Evolutionary conservation across 2,797 vertebrate genomes (phyloP).

Genomic region (Smutsia gigantea): DNA sequence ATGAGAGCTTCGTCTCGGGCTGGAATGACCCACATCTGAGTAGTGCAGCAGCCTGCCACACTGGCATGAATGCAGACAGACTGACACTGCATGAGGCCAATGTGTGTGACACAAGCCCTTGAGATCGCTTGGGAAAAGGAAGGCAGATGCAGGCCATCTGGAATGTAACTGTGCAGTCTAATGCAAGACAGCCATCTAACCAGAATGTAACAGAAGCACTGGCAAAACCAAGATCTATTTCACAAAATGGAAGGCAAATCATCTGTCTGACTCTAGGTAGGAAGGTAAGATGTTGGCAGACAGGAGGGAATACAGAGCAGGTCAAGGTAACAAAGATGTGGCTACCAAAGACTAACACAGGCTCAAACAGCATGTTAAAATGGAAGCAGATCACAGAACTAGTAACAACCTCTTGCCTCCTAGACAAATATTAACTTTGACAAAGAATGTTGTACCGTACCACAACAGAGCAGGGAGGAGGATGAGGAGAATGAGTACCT

Average conservation of each 20-base stretch:
- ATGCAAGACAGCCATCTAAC: not conserved
- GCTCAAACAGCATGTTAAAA: not conserved
- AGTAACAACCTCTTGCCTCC: not conserved
- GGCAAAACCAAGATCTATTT: not conserved
- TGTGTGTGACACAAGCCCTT: not conserved
- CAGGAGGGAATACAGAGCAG: not conserved
- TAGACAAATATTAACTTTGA: not conserved
- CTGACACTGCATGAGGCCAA: not conserved
- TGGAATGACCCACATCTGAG: not conserved
- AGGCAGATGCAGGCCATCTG: not conserved
- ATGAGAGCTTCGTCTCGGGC: not conserved
- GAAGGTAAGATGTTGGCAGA: not conserved
- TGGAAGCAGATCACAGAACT: not conserved
- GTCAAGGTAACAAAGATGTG: not conserved
- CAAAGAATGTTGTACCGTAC: not conserved
- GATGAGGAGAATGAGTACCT: too few species aligned
- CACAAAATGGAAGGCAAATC: not conserved
- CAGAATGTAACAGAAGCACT: not conserved
- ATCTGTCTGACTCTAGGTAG: not conserved
- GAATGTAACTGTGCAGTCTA: not conserved
- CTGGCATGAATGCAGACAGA: rapidly evolving
- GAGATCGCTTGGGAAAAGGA: not conserved
- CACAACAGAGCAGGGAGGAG: not conserved
- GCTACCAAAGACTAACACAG: not conserved
- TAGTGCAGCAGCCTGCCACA: too few species aligned